Conservation (phyloP, 2,797 vertebrate species). For the Psittacula derbiana region DNA sequence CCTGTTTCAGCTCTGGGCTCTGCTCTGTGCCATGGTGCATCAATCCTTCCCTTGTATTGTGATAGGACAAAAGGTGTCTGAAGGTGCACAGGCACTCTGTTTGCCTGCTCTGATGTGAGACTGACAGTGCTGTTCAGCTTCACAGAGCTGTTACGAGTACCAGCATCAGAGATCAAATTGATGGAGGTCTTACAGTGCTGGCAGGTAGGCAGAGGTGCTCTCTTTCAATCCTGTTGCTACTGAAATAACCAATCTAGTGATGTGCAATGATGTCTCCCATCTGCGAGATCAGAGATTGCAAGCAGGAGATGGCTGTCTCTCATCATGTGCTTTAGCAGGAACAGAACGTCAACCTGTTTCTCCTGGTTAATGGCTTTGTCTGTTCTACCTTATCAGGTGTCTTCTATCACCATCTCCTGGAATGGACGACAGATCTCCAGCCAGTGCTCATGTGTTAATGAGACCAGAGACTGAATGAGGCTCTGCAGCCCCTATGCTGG, state of each 20-base stretch:
- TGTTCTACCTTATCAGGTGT: background rate
- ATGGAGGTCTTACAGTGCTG: accelerated
- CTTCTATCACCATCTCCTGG: background rate
- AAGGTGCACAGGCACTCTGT: background rate
- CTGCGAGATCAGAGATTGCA: background rate
- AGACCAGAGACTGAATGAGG: background rate
- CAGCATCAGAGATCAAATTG: background rate
- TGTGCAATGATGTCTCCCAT: background rate
- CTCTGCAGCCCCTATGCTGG: too few species aligned
- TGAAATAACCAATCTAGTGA: background rate
- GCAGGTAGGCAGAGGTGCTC: background rate
- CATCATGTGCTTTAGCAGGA: background rate
- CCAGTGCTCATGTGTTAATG: accelerated
- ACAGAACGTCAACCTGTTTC: background rate
- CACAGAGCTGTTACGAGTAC: background rate
- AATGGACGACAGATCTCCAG: background rate
- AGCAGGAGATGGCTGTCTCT: background rate
- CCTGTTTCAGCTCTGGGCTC: background rate
- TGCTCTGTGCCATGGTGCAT: background rate
- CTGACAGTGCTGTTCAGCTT: background rate
- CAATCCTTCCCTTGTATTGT: background rate
- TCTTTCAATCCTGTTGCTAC: background rate
- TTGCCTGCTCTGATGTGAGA: background rate
- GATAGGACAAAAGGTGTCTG: background rate
- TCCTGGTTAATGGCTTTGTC: background rate